Conservation (phyloP, 2,888 invertebrate species). For the Drosophila mettleri region DNA sequence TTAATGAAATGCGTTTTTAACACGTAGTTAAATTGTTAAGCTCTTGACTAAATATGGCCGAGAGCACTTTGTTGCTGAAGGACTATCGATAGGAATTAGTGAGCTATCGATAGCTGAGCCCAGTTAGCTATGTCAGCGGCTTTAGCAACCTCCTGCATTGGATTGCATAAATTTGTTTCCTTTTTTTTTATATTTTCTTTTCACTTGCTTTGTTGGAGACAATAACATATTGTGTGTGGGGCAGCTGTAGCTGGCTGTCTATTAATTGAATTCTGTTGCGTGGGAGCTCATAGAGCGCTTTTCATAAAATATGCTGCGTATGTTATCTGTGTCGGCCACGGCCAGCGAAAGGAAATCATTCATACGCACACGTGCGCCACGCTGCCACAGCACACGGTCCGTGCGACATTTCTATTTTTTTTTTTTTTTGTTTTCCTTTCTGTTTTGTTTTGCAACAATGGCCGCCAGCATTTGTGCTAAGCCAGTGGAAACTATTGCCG, state of each 20-base stretch:
- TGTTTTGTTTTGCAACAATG: conserved; percentile 48
- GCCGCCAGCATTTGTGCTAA: conserved; percentile 37
- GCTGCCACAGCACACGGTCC: conserved; percentile 12
- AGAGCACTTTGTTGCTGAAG: not conserved
- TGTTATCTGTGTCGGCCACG: conserved; percentile 46
- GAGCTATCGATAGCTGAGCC: not conserved
- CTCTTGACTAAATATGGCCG: not conserved
- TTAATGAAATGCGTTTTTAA: not conserved
- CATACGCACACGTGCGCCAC: conserved; percentile 50
- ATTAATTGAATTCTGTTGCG: conserved; percentile 24
- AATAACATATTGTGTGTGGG: not conserved
- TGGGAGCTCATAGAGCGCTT: conserved; percentile 19
- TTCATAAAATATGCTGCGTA: conserved; percentile 26
- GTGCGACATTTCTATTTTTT: conserved; percentile 31
- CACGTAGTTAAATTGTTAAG: not conserved
- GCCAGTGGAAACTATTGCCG: conserved; percentile 34
- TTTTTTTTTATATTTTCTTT: not conserved
- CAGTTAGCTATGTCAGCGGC: not conserved
- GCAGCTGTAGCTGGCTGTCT: not conserved
- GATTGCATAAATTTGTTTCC: too few species aligned
- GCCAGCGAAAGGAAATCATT: conserved; percentile 38
- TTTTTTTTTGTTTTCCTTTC: too few species aligned
- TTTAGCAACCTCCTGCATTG: not conserved
- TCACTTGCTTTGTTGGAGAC: not conserved
- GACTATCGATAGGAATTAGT: not conserved